Percentiles rank a stretch among this genome's conserved stretches.
These are phyloP conservation scores for Drosophila putrida DNA, from an alignment of 2,888 invertebrate species.

Conservation along the genomic window DNA sequence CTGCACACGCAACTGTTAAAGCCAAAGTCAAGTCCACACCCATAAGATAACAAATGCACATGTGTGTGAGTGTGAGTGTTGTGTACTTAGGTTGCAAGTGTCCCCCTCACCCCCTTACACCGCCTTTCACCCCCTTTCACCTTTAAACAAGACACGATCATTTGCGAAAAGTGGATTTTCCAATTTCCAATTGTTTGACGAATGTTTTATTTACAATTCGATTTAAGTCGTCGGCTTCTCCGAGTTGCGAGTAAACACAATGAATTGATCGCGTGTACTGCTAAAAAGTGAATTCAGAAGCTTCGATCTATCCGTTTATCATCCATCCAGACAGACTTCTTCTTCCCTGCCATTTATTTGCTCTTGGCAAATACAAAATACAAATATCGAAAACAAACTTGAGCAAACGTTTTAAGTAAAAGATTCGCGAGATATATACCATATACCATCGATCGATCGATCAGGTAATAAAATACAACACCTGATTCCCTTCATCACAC, in stretches of 20 bases:
- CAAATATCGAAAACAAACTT: not conserved
- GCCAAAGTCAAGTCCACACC: slow-evolving; percentile 45
- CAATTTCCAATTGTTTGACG: slow-evolving; percentile 7
- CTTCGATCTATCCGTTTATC: not conserved
- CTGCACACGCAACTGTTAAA: slow-evolving; percentile 42
- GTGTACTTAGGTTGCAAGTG: not conserved
- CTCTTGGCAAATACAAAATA: slow-evolving; percentile 1
- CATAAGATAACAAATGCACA: not conserved
- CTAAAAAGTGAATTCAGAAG: not conserved
- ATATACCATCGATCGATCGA: not conserved
- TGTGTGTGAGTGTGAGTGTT: not conserved
- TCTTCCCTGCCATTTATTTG: slow-evolving; percentile 6
- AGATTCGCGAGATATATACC: not conserved
- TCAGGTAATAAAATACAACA: too few relatives aligned
- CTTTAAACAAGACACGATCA: slow-evolving; percentile 2
- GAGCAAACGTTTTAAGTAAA: not conserved
- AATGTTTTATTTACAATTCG: slow-evolving; percentile 5
- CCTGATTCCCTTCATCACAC: too few relatives aligned
- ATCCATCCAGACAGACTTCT: slow-evolving; percentile 8
- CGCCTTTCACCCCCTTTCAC: slow-evolving; percentile 5
- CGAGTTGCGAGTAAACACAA: not conserved
- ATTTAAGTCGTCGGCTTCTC: not conserved
- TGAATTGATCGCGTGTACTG: slow-evolving; percentile 9
- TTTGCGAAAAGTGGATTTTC: slow-evolving; percentile 16
- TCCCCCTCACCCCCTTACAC: not conserved